Conservation (phyloP, 2,888 invertebrate genomes). For the Catocala nupta region DNA sequence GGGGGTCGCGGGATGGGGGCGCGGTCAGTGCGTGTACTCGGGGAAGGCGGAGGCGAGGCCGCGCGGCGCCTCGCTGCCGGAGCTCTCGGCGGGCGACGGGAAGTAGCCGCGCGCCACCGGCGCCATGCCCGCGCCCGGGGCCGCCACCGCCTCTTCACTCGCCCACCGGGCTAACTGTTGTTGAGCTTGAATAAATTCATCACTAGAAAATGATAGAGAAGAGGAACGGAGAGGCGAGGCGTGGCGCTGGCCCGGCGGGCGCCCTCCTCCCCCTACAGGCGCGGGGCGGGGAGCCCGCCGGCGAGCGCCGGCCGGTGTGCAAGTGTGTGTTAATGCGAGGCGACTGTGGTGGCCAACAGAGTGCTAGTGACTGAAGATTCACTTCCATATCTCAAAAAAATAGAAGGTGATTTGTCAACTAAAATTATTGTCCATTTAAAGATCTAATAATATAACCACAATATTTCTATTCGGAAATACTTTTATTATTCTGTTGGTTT, state of each 20-base stretch:
- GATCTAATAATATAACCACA: too few relatives aligned
- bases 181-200: conserved; percentile 99
- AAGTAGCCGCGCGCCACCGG: conserved; percentile 71
- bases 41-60: conserved; percentile 87
- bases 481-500: not conserved
- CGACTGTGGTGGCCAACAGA: not conserved
- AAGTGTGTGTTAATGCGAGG: not conserved
- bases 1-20: conserved; percentile 54
- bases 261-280: conserved; percentile 17
- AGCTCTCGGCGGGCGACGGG: conserved; percentile 79
- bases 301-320: conserved; percentile 3
- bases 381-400: too few relatives aligned
- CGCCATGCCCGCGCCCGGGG: conserved; percentile 53
- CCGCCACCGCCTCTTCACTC: conserved; percentile 93
- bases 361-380: not conserved
- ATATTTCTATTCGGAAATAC: too few relatives aligned
- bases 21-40: conserved; percentile 93
- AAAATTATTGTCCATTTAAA: too few relatives aligned
- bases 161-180: conserved; percentile 98
- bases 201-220: conserved; percentile 97
- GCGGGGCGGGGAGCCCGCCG: conserved; percentile 18
- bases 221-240: conserved; percentile 90
- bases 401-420: too few relatives aligned
- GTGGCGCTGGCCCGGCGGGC: conserved; percentile 46
- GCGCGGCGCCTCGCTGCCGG: conserved; percentile 73